phyloP scores from a whole-genome alignment of 2,888 invertebrate genomes.

The Papilio demoleus region DNA sequence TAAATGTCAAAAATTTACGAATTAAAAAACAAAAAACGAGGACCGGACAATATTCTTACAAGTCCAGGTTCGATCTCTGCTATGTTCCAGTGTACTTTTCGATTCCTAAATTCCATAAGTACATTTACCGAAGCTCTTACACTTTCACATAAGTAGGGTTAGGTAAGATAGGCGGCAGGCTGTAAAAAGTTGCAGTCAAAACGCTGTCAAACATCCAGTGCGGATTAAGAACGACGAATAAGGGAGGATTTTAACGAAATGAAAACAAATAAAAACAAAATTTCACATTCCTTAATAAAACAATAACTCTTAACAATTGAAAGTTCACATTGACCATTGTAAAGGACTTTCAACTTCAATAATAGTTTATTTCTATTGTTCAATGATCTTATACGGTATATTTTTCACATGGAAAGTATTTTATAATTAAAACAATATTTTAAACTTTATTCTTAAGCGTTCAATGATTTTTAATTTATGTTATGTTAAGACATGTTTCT shows the following conservation, averaged over 20 bases:
- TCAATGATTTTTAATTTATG: not conserved
- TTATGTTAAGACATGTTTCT: not conserved
- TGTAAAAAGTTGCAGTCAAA: too few species aligned
- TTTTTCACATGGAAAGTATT: not conserved
- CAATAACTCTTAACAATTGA: conserved; percentile 14
- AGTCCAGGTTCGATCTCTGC: too few species aligned
- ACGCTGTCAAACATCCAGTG: too few species aligned
- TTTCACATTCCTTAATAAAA: conserved; percentile 1
- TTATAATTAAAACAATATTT: conserved; percentile 12
- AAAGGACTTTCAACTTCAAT: not conserved
- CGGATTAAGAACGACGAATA: too few species aligned
- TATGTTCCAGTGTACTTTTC: too few species aligned
- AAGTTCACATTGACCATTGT: conserved; percentile 4
- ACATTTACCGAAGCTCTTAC: too few species aligned
- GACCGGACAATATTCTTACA: too few species aligned
- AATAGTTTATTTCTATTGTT: conserved; percentile 3
- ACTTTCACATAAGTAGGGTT: too few species aligned
- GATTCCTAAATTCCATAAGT: too few species aligned
- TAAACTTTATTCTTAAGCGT: not conserved
- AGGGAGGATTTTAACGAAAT: not conserved
- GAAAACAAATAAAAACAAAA: not conserved
- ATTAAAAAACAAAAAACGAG: too few species aligned
- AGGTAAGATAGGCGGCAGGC: too few species aligned
- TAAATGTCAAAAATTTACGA: too few species aligned
- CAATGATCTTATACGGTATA: not conserved